Conservation (phyloP, 2,797 vertebrate genomes). For the Gallinago nigripennis region DNA sequence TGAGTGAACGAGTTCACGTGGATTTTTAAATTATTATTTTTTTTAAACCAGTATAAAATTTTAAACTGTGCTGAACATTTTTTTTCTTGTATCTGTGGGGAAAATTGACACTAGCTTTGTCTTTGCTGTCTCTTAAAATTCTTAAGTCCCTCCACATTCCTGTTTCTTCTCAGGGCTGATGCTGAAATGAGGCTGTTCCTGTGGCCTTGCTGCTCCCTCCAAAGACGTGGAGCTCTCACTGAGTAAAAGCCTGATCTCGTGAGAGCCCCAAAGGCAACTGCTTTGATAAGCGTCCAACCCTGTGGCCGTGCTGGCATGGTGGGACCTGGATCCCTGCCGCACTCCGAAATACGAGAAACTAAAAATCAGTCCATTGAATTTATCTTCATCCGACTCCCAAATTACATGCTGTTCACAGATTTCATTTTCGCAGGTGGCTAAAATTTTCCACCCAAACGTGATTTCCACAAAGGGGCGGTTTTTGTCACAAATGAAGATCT, state of each 20-base stretch:
- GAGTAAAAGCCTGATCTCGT: neutral
- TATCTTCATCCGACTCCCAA: neutral
- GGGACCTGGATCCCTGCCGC: slow-evolving; percentile 25
- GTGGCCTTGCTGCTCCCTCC: neutral
- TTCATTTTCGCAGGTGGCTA: neutral
- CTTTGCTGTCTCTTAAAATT: neutral
- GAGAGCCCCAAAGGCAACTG: neutral
- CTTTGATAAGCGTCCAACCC: slow-evolving; percentile 43
- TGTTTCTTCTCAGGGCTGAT: neutral
- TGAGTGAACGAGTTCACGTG: slow-evolving; percentile 16
- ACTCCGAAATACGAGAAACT: neutral
- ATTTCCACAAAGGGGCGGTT: neutral
- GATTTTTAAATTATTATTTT: neutral
- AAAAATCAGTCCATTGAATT: slow-evolving; percentile 27
- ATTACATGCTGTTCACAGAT: neutral
- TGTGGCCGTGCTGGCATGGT: neutral
- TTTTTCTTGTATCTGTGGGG: neutral
- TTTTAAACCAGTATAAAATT: neutral
- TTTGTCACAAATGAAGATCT: neutral
- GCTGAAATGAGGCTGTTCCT: neutral
- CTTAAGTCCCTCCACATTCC: neutral
- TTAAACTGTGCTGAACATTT: neutral
- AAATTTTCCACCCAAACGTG: neutral
- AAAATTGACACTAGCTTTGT: neutral
- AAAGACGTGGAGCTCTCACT: neutral